Base-by-base conservation (phyloP, 2,888 invertebrate genomes). In the Elgonia sp. region DNA sequence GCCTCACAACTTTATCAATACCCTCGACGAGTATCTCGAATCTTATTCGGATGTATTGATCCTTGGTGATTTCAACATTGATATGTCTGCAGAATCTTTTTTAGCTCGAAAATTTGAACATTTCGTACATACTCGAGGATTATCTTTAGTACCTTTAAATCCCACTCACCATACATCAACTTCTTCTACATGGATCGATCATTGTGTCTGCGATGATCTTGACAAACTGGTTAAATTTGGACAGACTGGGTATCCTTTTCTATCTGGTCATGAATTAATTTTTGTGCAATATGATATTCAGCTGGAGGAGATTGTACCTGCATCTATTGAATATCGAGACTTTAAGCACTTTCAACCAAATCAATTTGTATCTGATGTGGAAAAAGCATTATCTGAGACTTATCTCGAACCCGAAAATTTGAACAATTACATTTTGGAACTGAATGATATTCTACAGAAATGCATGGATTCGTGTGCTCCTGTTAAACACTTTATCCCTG, bases 181-280 rank as follows among this genome's bases (percentile, higher is more conserved):
- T n/a, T 57, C 55, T 20, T n/a, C 10, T n/a, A 57, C 55, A 4
- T n/a, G 10, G 16, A 57, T 57, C 20, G 55, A 57, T 57, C 55
- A 16, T n/a, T 57, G 55, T 57, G 2, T 57, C 1, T 12, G 10
- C 9, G 55, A 9, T 57, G 55, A 57, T n/a, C n/a, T n/a, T 57
- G 16, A 57, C 4, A 57, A 57, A 18, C 16, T 20, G 9, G n/a
- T 1, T 9, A 14, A 57, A n/a, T 57, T 18, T 18, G 55, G 55
- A 57, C 55, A 57, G 20, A 16, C 55, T 8, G 55, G 55, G n/a
- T 57, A n/a, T 57, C 55, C 55, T 12, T 57, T 57, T 18, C 55
- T 57, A 20, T 57, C 55, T 57, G 55, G 55, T 20, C 55, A 57
- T 20, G 55, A 57, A 20, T 9, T 57, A 14, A 57, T 57, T 14